Evolutionary conservation across 2,888 invertebrate genomes (phyloP), one percentile per base, ranked within the genome.

Genomic region (Petrolisthes cinctipes): DNA sequence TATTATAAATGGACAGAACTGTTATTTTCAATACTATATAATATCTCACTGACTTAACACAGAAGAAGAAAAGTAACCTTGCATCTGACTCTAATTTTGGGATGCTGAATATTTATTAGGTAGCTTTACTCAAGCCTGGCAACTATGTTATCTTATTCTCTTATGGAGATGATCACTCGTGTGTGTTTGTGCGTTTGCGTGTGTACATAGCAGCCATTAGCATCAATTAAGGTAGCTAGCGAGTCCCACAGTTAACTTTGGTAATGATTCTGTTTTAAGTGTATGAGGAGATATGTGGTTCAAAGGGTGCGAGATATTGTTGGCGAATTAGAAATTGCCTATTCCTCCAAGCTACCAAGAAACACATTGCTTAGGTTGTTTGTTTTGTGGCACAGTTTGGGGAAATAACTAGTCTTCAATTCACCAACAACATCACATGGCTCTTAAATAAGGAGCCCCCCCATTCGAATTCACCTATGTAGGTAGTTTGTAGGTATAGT

Each of bases 141-240:
- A n/a, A 71, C 14, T 71, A 7, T 71, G 71, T 61, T 61, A 61
- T 71, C 20, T n/a, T 71, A 17, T 71, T n/a, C 71, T 71, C 71
- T 7, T 71, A 71, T n/a, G 37, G 37, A 37, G 71, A 17, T 7
- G 71, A 71, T 71, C 71, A 71, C 20, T 71, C 3, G 17, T 79
- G 79, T 79, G 54, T 79, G 51, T 17, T 11, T 11, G 61, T 61
- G 61, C 37, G 37, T 37, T 37, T 61, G 61, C 9, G 71, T 71
- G 71, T 71, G 71, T 71, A 71, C 20, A n/a, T n/a, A 7, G 71
- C 20, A 71, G 71, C 71, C 4, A n/a, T 71, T 71, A 71, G 71
- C 71, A 71, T n/a, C 20, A 20, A 71, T 71, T 14, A n/a, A 14
- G 6, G n/a, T 71, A n/a, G 14, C 3, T 71, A 71, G 17, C 14